Evolutionary conservation across 2,797 vertebrate species (phyloP), one percentile per base, ranked within the genome.

Genomic region (Fundulus diaphanus): DNA sequence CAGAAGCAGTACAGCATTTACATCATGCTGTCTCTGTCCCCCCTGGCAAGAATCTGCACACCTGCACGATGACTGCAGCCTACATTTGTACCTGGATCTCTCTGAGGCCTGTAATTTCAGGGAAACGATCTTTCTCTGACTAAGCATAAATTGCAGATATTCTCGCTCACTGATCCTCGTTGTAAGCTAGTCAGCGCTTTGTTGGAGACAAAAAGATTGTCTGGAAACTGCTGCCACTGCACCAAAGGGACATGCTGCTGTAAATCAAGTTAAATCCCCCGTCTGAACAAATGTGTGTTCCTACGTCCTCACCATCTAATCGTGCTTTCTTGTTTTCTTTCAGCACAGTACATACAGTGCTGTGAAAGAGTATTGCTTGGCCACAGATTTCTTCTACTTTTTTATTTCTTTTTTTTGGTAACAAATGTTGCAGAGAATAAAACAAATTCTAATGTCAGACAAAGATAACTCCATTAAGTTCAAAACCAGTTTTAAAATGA

Each of bases 111-210:
- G 84, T 82, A 83, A 91, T 90, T 91, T 83, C 77, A 81, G 72
- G 70, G 77, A 87, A 89, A 82, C 70, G 57, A 63, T 65, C 74
- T 87, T 79, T 57, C 79, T 92, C 90, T 92, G 85, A 92, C 88
- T 89, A 89, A 91, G 91, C 84, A 90, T 51, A 85, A 90, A 87
- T 40, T 70, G 77, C 35, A 78, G 73, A 82, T 90, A 90, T 83
- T 87, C 57, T 57, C 70, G 90, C 82, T 90, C 73, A 87, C 83
- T 85, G 83, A 90, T 91, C 82, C 85, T 78, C 40, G 79, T 90
- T 73, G 35, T 82, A 71, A 87, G 56, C 69, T 74, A 80, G 88
- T 93, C 92, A 92, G 91, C 91, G 88, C 73, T 90, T 92, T 88
- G 69, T 37, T 27, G 77, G 68, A 82, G 73, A 78, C 76, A 76